Conservation (phyloP, 2,888 invertebrate genomes). For the Patella caerulea region DNA sequence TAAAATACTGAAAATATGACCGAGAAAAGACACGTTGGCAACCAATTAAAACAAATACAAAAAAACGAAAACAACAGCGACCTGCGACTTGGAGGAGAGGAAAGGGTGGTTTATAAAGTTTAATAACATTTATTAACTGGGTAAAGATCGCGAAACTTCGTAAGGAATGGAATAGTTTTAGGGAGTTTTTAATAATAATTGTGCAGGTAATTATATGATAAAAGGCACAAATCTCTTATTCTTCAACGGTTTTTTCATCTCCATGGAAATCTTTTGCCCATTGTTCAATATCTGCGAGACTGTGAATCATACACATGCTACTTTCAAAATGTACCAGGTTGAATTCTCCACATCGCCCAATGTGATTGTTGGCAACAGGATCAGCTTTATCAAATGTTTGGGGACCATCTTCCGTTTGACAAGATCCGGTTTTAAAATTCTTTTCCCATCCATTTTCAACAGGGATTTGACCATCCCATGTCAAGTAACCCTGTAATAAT, state of each 20-base stretch:
- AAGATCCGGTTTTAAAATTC: neutral
- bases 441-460: neutral
- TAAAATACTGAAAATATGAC: too few relatives aligned
- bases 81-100: too few relatives aligned
- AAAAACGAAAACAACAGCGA: too few relatives aligned
- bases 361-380: neutral
- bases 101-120: too few relatives aligned
- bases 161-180: too few relatives aligned
- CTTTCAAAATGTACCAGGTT: neutral
- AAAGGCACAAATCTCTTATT: neutral
- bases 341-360: neutral
- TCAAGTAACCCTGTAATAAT: neutral
- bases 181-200: too few relatives aligned
- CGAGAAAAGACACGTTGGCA: too few relatives aligned
- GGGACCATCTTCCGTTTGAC: neutral
- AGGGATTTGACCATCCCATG: neutral
- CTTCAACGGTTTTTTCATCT: neutral
- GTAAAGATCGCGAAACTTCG: too few relatives aligned
- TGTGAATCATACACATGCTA: neutral
- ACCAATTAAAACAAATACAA: too few relatives aligned
- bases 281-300: neutral
- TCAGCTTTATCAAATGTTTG: neutral
- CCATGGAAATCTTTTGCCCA: conserved; percentile 4
- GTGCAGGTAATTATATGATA: too few relatives aligned
- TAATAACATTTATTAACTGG: too few relatives aligned